Evolutionary conservation across 2,888 invertebrate species (phyloP).

Genomic region (Zygaena filipendulae): DNA sequence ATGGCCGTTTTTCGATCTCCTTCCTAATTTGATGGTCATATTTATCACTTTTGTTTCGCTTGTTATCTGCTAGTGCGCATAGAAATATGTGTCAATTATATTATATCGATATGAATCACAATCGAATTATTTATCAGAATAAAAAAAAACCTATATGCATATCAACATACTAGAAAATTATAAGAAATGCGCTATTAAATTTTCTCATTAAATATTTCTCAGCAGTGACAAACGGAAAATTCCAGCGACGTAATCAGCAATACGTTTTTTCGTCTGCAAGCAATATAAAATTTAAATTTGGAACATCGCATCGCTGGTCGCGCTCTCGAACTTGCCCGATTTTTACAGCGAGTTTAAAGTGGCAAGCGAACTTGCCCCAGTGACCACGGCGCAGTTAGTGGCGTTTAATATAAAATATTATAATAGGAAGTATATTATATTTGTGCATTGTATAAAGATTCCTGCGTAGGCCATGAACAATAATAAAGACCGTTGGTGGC

Average conservation of each 20-base stretch:
- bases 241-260: too few species aligned
- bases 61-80: conserved; percentile 32
- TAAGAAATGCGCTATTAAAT: too few species aligned
- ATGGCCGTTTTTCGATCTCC: conserved; percentile 63
- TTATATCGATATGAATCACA: too few species aligned
- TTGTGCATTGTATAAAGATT: too few species aligned
- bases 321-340: conserved; percentile 59
- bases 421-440: conserved; percentile 22
- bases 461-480: conserved; percentile 36
- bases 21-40: conserved; percentile 57
- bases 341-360: conserved; percentile 56
- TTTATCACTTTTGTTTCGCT: conserved; percentile 36
- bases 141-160: too few species aligned
- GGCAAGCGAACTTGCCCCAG: conserved; percentile 60
- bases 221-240: too few species aligned
- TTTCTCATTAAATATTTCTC: too few species aligned
- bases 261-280: too few species aligned
- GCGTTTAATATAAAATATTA: conserved; percentile 52
- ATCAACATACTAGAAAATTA: too few species aligned
- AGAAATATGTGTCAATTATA: too few species aligned
- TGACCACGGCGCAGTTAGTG: conserved; percentile 40
- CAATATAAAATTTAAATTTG: conserved; percentile 23
- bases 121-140: background rate
- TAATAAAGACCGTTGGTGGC: conserved; percentile 36
- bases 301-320: conserved; percentile 25